Base-by-base conservation (phyloP, 2,888 invertebrate species). In the Syrista parreyssii region DNA sequence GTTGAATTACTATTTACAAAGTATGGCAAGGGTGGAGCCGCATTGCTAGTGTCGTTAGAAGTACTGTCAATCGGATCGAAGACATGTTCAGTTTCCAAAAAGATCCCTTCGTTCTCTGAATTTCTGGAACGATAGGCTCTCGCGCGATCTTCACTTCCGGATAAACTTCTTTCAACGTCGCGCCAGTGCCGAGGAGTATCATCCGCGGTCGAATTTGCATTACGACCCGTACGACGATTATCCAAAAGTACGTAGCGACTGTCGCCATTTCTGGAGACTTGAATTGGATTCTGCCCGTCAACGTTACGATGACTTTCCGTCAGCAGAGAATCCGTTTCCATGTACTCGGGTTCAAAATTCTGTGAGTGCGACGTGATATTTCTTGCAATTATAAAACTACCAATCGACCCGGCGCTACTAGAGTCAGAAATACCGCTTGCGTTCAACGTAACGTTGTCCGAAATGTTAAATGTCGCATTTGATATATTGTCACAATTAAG, bases 321-420 rank as follows among this genome's bases (percentile, higher is more conserved):
- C 71, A 85, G 75, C 6, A 85, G 79, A 30, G 84, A 81, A 55
- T 85, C 84, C 9, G 84, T 85, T 73, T 85, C 85, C 68, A 83
- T 81, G 80, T 82, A 84, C 32, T 84, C 83, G 33, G 81, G 80
- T 69, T 84, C 84, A 74, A 80, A 83, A 80, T 78, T 80, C 34
- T 79, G 74, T 9, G 78, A 76, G 36, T 76, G 73, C 35, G 74
- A 78, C 35, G 76, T 76, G 73, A 76, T 74, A 55, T 76, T 76
- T 55, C 78, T 78, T 32, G 73, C 73, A 73, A 32, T 55, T 23
- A 68, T 72, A 68, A 76, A 68, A 69, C 76, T 77, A 77, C 79
- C 76, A 78, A 40, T 12, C 73, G 71, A 68, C 78, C 79, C 33
- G 34, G 68, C 35, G 12, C 75, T 36, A 12, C 73, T 72, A 68